phyloP scores from a whole-genome alignment of 2,888 invertebrate genomes.

The Apoderus coryli region DNA sequence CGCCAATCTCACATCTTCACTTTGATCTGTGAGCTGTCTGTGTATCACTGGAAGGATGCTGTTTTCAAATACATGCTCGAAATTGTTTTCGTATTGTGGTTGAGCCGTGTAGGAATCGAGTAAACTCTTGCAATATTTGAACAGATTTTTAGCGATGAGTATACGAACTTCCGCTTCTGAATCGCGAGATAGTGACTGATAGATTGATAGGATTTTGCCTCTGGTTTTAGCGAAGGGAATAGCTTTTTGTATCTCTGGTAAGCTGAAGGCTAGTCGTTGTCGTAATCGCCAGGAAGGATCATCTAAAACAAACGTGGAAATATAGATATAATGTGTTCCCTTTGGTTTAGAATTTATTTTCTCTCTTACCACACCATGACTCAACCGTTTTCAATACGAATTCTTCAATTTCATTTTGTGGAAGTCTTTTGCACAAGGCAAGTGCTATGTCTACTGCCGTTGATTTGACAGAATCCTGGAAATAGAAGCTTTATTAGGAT shows the following conservation, averaged over 20 bases:
- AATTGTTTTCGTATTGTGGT: slow-evolving; percentile 17
- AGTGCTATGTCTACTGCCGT: slow-evolving; percentile 21
- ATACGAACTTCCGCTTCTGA: slow-evolving; percentile 24
- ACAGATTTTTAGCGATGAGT: slow-evolving; percentile 22
- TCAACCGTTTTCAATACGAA: slow-evolving; percentile 22
- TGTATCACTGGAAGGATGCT: slow-evolving; percentile 24
- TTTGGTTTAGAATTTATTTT: too few species aligned
- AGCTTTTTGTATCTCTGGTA: slow-evolving; percentile 22
- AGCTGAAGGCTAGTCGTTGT: slow-evolving; percentile 22
- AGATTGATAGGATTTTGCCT: slow-evolving; percentile 22
- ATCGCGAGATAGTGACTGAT: slow-evolving; percentile 24
- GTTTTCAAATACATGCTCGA: slow-evolving; percentile 24
- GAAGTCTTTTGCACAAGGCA: slow-evolving; percentile 21
- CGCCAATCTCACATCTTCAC: slow-evolving; percentile 23
- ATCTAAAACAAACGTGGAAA: slow-evolving; percentile 19
- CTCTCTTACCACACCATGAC: slow-evolving; percentile 18
- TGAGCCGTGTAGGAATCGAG: slow-evolving; percentile 20
- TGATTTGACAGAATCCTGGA: slow-evolving; percentile 25
- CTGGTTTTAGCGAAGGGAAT: slow-evolving; percentile 20
- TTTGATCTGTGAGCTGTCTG: slow-evolving; percentile 21
- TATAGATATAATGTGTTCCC: too few species aligned
- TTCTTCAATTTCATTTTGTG: slow-evolving; percentile 23
- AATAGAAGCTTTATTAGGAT: slow-evolving; percentile 10
- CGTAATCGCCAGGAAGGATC: slow-evolving; percentile 26
- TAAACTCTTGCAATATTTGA: slow-evolving; percentile 21